Conservation (phyloP, 1,140 invertebrate genomes). For the Drosophila persimilis region DNA sequence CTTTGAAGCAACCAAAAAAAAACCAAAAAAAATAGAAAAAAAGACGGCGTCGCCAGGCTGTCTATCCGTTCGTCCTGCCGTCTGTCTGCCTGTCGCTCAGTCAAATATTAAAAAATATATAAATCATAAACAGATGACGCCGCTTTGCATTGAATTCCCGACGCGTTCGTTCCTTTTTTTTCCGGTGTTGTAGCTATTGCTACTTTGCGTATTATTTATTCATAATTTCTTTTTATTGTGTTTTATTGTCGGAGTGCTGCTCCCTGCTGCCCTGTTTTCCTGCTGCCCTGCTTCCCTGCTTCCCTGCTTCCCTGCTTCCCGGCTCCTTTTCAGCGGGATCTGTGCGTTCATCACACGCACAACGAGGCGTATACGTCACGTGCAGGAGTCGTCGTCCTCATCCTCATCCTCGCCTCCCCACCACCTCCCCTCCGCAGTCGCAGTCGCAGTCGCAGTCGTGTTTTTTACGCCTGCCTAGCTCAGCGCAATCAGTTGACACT, state of each 20-base stretch:
- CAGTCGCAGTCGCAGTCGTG: constrained; percentile 25
- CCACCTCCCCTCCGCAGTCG: not conserved
- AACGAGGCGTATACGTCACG: constrained; percentile 78
- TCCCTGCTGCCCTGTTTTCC: not conserved
- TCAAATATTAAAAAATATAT: constrained; percentile 74
- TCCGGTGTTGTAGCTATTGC: constrained; percentile 43
- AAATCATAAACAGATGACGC: constrained; percentile 78
- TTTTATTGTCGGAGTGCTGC: constrained; percentile 60
- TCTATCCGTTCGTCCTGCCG: constrained; percentile 13
- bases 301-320: not conserved
- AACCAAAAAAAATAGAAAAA: not conserved
- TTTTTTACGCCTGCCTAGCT: constrained; percentile 80
- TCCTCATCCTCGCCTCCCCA: not conserved
- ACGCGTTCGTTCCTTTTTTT: constrained; percentile 30
- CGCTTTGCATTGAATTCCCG: constrained; percentile 38
- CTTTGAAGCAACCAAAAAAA: not conserved
- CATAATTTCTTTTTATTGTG: constrained; percentile 80
- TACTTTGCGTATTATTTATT: constrained; percentile 78
- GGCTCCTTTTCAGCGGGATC: constrained; percentile 17
- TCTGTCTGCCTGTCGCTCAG: constrained; percentile 28
- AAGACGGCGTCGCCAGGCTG: constrained; percentile 27
- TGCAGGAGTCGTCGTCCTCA: constrained; percentile 48
- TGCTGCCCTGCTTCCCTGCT: no score
- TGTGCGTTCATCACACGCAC: constrained; percentile 60
- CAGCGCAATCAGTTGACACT: constrained; percentile 81